A percentile compares a stretch with the other conserved stretches of the same genome.
Conservation (phyloP, 1,140 invertebrate species). For the Subanguina moxae region DNA sequence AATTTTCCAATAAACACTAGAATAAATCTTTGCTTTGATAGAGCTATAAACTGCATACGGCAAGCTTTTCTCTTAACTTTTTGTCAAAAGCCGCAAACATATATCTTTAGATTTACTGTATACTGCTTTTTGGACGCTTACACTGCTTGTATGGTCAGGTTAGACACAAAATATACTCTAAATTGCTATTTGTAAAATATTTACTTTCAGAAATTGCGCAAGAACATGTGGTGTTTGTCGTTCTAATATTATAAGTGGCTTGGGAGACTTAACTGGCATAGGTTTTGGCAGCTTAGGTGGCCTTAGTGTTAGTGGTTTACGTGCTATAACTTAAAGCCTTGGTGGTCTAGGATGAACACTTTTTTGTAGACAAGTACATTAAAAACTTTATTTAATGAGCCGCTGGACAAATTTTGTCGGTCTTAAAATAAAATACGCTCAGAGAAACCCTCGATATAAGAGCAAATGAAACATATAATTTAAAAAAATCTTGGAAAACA, state of each 20-base stretch:
- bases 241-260: not conserved
- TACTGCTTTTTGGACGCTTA: constrained; percentile 19
- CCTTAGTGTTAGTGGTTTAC: not conserved
- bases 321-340: no score
- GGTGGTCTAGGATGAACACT: no score
- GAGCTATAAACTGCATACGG: constrained; percentile 14
- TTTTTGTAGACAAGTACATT: no score
- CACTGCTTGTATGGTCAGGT: not conserved
- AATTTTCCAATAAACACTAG: no score
- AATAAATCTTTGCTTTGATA: constrained; percentile 16
- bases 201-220: not conserved
- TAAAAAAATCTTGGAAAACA: no score
- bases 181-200: no score
- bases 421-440: no score
- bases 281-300: not conserved
- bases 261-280: not conserved
- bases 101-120: not conserved
- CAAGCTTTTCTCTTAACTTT: not conserved
- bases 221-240: constrained; percentile 13
- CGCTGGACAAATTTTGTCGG: no score
- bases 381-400: no score
- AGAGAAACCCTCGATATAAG: no score
- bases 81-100: not conserved
- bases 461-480: no score
- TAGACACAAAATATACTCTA: no score